Base-by-base conservation (phyloP, 30 jellyfish, hydroid and myxozoan species). In the Aurelia aurita region DNA sequence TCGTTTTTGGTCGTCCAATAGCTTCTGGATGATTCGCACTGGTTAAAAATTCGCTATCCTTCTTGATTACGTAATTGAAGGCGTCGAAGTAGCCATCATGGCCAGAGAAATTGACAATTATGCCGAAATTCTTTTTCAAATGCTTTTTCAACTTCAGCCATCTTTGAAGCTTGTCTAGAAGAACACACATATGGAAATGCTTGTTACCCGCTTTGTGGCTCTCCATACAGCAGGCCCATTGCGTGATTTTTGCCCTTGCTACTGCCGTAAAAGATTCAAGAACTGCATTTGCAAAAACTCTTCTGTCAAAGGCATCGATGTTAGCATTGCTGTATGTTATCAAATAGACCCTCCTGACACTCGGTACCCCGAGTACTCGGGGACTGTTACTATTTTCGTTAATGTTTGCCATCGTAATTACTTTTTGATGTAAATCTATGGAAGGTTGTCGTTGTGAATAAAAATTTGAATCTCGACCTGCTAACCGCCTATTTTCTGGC, bases 161-260 rank as follows among this genome's bases (percentile, higher is more conserved):
- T 35, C 80, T 58, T 44, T 78, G 64, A 1, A 12, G 18, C 28
- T 78, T 39, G 69, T 62, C 58, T 43, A 78, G 49, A 3, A 78
- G 82, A 31, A 78, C 68, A 25, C 27, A 29, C 22, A 59, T 27
- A 43, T 78, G 79, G 35, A 8, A 78, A 45, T 62, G 89, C 35
- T 5, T 3, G 44, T 7, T 51, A 1, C 75, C 76, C 53, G 54
- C 62, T 62, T 20, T 78, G 54, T 78, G 89, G 27, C 27, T 1
- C 68, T 78, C 89, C 80, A 28, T 78, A 26, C 89, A 78, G 68
- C 89, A 78, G 22, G 68, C 82, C 82, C 81, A 78, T 26, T 78
- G 69, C 51, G 25, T 60, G 26, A 78, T 83, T 29, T 31, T 25
- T 25, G 65, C 19, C 66, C 31, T 19, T 58, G 69, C 8, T 12